phyloP scores from a whole-genome alignment of 2,888 invertebrate genomes.

The Deilephila porcellus region DNA sequence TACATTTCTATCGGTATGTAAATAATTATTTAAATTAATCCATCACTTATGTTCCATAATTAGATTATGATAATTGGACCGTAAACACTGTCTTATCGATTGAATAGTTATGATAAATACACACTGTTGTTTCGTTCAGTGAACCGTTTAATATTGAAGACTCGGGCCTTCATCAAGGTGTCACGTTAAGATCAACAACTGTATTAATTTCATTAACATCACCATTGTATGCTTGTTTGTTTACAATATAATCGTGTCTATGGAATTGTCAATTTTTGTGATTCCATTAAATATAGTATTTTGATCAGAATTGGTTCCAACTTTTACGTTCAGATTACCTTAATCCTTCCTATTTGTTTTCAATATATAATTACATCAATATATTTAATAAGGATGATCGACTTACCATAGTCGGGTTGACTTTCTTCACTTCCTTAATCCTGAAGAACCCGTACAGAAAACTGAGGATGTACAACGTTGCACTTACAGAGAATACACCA shows the following conservation, averaged over 20 bases:
- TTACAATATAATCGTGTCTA: no score
- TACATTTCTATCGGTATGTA: not conserved
- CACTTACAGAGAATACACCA: slow-evolving; percentile 92
- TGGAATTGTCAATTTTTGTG: not conserved
- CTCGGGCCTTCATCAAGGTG: slow-evolving; percentile 43
- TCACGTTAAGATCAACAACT: slow-evolving; percentile 39
- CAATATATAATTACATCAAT: no score
- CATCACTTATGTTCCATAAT: slow-evolving; percentile 47
- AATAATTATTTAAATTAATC: slow-evolving; percentile 32
- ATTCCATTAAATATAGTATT: not conserved
- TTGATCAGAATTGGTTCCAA: not conserved
- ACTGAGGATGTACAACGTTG: slow-evolving; percentile 89
- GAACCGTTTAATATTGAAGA: slow-evolving; percentile 53
- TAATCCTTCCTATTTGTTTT: not conserved
- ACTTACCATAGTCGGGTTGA: slow-evolving; percentile 67
- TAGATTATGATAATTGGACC: slow-evolving; percentile 48
- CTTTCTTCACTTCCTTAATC: slow-evolving; percentile 87
- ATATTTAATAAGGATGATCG: slow-evolving; percentile 7
- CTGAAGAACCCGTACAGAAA: slow-evolving; percentile 90
- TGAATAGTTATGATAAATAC: slow-evolving; percentile 50
- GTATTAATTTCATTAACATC: slow-evolving; percentile 21
- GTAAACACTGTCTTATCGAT: slow-evolving; percentile 54
- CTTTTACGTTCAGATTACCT: no score
- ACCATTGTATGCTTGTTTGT: not conserved
- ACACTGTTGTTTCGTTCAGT: slow-evolving; percentile 58